Conservation (phyloP, 2,888 invertebrate genomes). For the Arctia plantaginis region DNA sequence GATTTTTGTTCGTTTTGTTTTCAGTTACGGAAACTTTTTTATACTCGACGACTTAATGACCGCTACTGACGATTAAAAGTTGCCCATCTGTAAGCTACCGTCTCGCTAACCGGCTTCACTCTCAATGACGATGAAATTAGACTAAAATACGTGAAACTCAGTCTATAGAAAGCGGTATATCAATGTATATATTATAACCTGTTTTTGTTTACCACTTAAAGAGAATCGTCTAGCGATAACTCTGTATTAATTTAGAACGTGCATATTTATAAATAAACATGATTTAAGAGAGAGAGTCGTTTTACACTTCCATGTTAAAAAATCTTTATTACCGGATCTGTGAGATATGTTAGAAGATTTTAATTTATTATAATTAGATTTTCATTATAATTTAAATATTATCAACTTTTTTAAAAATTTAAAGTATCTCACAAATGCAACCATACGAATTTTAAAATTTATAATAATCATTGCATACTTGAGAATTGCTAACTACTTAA, state of each 20-base stretch:
- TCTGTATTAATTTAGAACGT: conserved; percentile 70
- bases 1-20: neutral
- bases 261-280: conserved; percentile 65
- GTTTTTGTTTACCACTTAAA: conserved; percentile 59
- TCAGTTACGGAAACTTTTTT: neutral
- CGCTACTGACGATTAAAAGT: conserved; percentile 21
- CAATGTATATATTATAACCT: conserved; percentile 64
- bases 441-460: conserved; percentile 3
- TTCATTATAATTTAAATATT: neutral
- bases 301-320: conserved; percentile 23
- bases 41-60: neutral
- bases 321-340: conserved; percentile 22
- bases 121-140: conserved; percentile 64
- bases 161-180: conserved; percentile 70
- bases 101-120: conserved; percentile 37
- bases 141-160: conserved; percentile 67
- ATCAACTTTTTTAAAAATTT: neutral
- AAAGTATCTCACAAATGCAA: neutral
- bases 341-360: neutral
- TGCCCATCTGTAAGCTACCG: conserved; percentile 18
- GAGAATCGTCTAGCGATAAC: conserved; percentile 54
- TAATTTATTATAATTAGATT: conserved; percentile 13
- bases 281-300: conserved; percentile 59
- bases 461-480: conserved; percentile 1
- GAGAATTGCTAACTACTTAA: neutral